phyloP scores from a whole-genome alignment of 2,797 vertebrate genomes.

The Anolis apletophallus region DNA sequence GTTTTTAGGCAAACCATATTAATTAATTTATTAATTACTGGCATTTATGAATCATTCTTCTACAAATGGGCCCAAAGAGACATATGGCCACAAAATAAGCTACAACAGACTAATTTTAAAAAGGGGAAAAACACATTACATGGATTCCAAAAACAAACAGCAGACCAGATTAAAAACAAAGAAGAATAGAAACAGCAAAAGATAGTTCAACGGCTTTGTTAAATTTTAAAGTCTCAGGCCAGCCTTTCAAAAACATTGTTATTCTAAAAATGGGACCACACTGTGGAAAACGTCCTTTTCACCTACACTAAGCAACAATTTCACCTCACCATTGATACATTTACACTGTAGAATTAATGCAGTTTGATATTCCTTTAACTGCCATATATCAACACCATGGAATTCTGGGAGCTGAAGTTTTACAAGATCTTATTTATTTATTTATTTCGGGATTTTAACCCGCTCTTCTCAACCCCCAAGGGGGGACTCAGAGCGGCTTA shows the following conservation, averaged over 20 bases:
- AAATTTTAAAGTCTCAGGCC: not conserved
- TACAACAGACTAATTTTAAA: not conserved
- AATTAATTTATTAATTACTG: not conserved
- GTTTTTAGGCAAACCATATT: not conserved
- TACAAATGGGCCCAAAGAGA: not conserved
- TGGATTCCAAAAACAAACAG: not conserved
- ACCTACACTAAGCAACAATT: no score
- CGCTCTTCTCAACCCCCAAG: no score
- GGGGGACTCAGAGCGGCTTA: no score
- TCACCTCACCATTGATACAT: no score
- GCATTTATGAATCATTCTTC: not conserved
- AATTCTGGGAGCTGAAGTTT: no score
- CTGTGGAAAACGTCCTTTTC: no score
- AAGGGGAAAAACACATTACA: not conserved
- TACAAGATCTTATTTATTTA: no score
- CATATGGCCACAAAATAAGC: not conserved
- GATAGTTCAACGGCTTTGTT: not conserved
- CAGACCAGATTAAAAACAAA: not conserved
- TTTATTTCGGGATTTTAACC: no score
- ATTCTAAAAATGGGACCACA: no score
- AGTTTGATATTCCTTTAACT: no score
- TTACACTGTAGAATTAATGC: no score
- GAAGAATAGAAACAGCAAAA: not conserved
- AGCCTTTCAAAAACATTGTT: not conserved
- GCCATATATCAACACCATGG: no score